Evolutionary conservation across 2,888 invertebrate species (phyloP).

Genomic region (Sipha maydis): DNA sequence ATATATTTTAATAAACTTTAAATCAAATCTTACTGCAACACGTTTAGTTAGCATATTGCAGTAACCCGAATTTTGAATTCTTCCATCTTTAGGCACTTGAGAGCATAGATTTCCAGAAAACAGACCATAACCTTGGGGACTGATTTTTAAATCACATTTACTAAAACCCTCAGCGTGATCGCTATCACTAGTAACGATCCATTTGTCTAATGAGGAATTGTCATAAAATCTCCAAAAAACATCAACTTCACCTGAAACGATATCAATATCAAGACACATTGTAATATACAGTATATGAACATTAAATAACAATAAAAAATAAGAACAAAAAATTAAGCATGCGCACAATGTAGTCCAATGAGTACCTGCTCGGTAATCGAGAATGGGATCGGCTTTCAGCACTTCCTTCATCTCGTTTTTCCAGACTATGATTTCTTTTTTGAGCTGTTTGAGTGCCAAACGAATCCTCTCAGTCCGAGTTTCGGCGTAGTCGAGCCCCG

Average conservation of each 20-base stretch:
- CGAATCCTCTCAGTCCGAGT: slow-evolving; percentile 23
- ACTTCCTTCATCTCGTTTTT: slow-evolving; percentile 49
- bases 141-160: slow-evolving; percentile 68
- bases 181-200: slow-evolving; percentile 80
- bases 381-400: slow-evolving; percentile 35
- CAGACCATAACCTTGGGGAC: slow-evolving; percentile 75
- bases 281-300: background rate
- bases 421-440: slow-evolving; percentile 56
- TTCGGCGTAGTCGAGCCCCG: slow-evolving; percentile 1
- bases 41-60: slow-evolving; percentile 80
- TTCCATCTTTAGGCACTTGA: slow-evolving; percentile 83
- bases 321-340: too few species aligned
- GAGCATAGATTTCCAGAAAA: slow-evolving; percentile 79
- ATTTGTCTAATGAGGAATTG: slow-evolving; percentile 74
- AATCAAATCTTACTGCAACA: slow-evolving; percentile 71
- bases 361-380: slow-evolving; percentile 53
- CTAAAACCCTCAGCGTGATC: slow-evolving; percentile 82
- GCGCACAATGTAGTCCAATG: too few species aligned
- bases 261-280: background rate
- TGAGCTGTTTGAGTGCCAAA: slow-evolving; percentile 24
- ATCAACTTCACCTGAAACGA: slow-evolving; percentile 76
- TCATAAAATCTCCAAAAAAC: slow-evolving; percentile 79
- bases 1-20: background rate
- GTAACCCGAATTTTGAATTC: slow-evolving; percentile 81
- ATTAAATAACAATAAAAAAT: too few species aligned